phyloP scores from a whole-genome alignment of 2,888 invertebrate genomes.

The Plagodis dolabraria region DNA sequence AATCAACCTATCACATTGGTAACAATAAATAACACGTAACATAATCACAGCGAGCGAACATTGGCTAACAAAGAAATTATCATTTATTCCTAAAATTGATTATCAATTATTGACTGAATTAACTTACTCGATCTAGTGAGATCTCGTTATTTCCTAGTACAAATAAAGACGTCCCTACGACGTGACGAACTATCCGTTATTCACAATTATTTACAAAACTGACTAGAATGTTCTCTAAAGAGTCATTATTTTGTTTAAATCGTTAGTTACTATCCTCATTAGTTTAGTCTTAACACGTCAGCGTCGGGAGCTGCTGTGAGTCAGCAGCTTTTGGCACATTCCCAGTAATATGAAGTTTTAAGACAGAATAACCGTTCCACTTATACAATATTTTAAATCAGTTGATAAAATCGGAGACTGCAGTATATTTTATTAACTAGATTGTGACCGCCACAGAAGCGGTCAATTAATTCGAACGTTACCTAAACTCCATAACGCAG shows the following conservation, averaged over 20 bases:
- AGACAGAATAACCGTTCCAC: constrained; percentile 62
- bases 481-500: constrained; percentile 47
- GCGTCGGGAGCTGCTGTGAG: constrained; percentile 66
- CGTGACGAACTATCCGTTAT: constrained; percentile 75
- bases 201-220: constrained; percentile 84
- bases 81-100: constrained; percentile 78
- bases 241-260: constrained; percentile 68
- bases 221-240: constrained; percentile 80
- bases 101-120: constrained; percentile 83
- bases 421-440: constrained; percentile 45
- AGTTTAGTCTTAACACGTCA: constrained; percentile 69
- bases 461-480: constrained; percentile 40
- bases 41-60: constrained; percentile 84
- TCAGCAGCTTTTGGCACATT: constrained; percentile 81
- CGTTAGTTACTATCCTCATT: constrained; percentile 63
- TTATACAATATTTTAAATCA: constrained; percentile 60
- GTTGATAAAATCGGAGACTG: constrained; percentile 60
- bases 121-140: constrained; percentile 83
- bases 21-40: constrained; percentile 84
- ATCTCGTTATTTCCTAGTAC: constrained; percentile 79
- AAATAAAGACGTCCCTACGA: constrained; percentile 77
- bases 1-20: constrained; percentile 80
- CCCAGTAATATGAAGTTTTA: constrained; percentile 70
- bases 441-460: constrained; percentile 29
- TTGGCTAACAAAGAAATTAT: constrained; percentile 82